These are phyloP conservation scores for Harmothoe impar DNA, from an alignment of 2,888 invertebrate species.

Conservation along the genomic window DNA sequence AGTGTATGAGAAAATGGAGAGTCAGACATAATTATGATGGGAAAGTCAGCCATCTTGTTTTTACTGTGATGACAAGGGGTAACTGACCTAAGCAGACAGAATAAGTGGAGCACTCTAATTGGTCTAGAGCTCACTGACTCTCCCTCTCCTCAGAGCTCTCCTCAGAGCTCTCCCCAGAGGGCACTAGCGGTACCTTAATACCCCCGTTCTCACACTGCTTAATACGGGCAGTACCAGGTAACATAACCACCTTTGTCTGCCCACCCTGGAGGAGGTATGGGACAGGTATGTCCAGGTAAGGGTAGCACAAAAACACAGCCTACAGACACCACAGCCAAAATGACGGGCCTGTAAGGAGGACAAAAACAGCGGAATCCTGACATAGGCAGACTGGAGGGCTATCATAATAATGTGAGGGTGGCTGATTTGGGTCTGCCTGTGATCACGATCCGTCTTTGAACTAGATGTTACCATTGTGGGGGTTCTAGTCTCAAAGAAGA, in stretches of 20 bases:
- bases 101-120: too few species aligned
- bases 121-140: too few species aligned
- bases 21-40: too few species aligned
- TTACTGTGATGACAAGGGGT: too few species aligned
- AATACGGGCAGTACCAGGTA: neutral
- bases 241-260: conserved; percentile 8
- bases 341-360: neutral
- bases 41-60: too few species aligned
- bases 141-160: too few species aligned
- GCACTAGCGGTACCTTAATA: neutral
- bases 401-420: neutral
- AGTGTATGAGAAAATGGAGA: too few species aligned
- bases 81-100: too few species aligned
- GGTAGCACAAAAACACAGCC: conserved; percentile 3
- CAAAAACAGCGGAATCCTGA: conserved; percentile 23
- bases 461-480: too few species aligned
- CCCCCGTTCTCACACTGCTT: neutral
- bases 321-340: neutral
- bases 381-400: neutral
- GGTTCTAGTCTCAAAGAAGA: too few species aligned
- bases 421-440: neutral
- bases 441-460: neutral
- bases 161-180: too few species aligned
- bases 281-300: neutral
- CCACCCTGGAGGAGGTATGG: neutral